Evolutionary conservation across 2,888 invertebrate species (phyloP).

Genomic region (Dioctria linearis): DNA sequence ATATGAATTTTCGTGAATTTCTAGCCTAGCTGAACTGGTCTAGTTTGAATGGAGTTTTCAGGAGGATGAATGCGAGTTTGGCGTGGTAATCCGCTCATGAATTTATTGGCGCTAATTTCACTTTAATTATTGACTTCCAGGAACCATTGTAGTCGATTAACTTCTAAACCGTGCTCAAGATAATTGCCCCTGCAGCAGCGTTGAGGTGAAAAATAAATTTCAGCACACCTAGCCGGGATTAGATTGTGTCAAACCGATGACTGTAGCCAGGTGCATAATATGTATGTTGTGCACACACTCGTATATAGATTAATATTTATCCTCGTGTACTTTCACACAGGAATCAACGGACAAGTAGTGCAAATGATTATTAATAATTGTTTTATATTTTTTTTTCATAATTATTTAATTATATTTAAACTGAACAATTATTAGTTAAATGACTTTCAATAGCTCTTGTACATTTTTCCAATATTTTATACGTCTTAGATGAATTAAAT

Average conservation of each 20-base stretch:
- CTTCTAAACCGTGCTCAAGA: background rate
- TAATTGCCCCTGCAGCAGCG: constrained; percentile 6
- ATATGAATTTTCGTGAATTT: constrained; percentile 2
- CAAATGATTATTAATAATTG: background rate
- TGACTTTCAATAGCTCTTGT: background rate
- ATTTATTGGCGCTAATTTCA: constrained; percentile 49
- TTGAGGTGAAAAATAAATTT: constrained; percentile 31
- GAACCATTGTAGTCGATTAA: constrained; percentile 30
- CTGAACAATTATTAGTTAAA: constrained; percentile 2
- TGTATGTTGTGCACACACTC: background rate
- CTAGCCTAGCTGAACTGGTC: background rate
- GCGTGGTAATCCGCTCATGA: constrained; percentile 28
- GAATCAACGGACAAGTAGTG: background rate
- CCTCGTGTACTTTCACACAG: background rate
- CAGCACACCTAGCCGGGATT: background rate
- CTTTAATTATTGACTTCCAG: constrained; percentile 28
- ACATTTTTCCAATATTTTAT: background rate
- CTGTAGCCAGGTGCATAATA: background rate
- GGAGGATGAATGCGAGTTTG: background rate
- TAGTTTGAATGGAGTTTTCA: constrained; percentile 9
- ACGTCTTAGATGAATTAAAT: background rate
- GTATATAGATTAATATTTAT: background rate
- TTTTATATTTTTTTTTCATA: background rate
- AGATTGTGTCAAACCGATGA: constrained; percentile 25
- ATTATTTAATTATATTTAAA: constrained; percentile 10